These are phyloP conservation scores for Leucoptera coffeella DNA, from an alignment of 2,888 invertebrate species.

Conservation along the genomic window DNA sequence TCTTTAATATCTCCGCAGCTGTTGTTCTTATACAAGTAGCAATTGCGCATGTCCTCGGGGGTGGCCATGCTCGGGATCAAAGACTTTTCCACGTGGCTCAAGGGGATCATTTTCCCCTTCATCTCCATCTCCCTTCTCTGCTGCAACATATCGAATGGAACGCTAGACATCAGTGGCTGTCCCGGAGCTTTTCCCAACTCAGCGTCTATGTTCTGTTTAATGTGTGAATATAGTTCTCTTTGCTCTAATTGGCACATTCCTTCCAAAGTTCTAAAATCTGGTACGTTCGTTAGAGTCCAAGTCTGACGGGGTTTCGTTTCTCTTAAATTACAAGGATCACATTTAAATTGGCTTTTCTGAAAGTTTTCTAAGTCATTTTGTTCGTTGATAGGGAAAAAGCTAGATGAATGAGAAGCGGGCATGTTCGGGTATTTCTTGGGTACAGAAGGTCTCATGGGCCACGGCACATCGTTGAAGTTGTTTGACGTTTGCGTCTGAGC, in stretches of 20 bases:
- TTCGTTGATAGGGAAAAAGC: constrained; percentile 31
- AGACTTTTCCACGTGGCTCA: constrained; percentile 40
- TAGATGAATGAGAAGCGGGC: constrained; percentile 28
- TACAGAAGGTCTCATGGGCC: constrained; percentile 29
- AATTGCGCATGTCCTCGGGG: constrained; percentile 28
- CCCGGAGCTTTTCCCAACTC: constrained; percentile 40
- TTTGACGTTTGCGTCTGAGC: constrained; percentile 26
- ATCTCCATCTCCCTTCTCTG: constrained; percentile 39
- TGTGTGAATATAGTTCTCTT: constrained; percentile 32
- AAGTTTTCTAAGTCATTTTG: constrained; percentile 29
- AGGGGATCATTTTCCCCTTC: constrained; percentile 45
- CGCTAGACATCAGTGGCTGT: constrained; percentile 24
- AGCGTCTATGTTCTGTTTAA: constrained; percentile 42
- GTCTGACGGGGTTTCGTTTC: constrained; percentile 42
- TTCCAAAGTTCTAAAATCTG: constrained; percentile 34
- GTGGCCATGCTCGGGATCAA: constrained; percentile 40
- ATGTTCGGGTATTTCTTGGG: constrained; percentile 34
- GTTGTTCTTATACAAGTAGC: constrained; percentile 38
- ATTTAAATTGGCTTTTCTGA: constrained; percentile 32
- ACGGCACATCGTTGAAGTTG: constrained; percentile 29
- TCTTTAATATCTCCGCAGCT: constrained; percentile 46
- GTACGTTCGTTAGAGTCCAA: constrained; percentile 43
- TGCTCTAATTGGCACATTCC: constrained; percentile 37
- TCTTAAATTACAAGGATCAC: constrained; percentile 29
- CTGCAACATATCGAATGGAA: constrained; percentile 31